These are phyloP conservation scores for Ferdinandea cuprea DNA, from an alignment of 2,888 invertebrate genomes.

Conservation along the genomic window DNA sequence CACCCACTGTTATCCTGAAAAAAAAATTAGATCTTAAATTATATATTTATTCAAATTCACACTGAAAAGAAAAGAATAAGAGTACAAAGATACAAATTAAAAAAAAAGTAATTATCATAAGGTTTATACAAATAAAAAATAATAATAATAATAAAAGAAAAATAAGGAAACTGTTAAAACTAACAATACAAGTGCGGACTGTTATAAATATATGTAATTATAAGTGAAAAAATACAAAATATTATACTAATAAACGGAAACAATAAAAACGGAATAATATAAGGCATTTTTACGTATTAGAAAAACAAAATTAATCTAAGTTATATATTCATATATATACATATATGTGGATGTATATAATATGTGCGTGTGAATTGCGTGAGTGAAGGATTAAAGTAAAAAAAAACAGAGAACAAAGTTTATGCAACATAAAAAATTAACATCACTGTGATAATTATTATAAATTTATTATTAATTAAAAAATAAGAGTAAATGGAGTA, in stretches of 20 bases:
- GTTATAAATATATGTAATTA: constrained; percentile 65
- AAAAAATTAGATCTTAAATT: constrained; percentile 69
- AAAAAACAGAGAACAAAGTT: constrained; percentile 81
- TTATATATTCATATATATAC: constrained; percentile 72
- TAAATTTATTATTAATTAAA: constrained; percentile 82
- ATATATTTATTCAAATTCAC: constrained; percentile 72
- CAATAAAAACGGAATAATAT: constrained; percentile 79
- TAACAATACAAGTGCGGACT: constrained; percentile 67
- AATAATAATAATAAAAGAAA: constrained; percentile 35
- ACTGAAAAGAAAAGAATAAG: constrained; percentile 75
- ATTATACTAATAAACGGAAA: constrained; percentile 77
- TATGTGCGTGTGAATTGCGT: constrained; percentile 82
- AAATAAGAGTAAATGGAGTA: constrained; percentile 78
- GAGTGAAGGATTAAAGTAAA: constrained; percentile 78
- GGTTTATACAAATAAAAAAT: constrained; percentile 66
- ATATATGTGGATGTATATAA: constrained; percentile 76
- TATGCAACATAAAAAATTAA: constrained; percentile 82
- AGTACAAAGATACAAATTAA: constrained; percentile 71
- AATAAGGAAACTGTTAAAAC: constrained; percentile 57
- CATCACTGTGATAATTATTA: constrained; percentile 83
- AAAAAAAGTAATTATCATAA: constrained; percentile 72
- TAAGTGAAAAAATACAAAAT: constrained; percentile 76
- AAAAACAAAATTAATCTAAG: constrained; percentile 65
- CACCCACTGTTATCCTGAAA: constrained; percentile 74
- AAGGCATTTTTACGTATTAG: constrained; percentile 76